phyloP scores from a whole-genome alignment of 2,113 vertebrate species.

The Periophthalmodon schlosseri region DNA sequence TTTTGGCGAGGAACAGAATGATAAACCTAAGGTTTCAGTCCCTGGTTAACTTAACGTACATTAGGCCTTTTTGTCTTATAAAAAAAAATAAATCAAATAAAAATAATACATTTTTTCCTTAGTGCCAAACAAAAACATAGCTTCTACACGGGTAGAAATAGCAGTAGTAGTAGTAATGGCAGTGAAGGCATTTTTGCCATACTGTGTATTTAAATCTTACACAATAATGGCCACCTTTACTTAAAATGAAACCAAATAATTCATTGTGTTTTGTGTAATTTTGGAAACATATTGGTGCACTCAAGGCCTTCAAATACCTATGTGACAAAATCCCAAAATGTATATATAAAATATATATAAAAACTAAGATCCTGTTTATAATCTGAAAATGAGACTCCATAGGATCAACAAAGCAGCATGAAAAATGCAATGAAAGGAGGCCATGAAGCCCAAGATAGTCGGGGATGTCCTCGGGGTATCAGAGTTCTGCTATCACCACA shows the following conservation, averaged over 20 bases:
- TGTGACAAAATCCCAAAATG: too few relatives aligned
- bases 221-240: not conserved
- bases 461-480: constrained; percentile 46
- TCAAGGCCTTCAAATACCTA: too few relatives aligned
- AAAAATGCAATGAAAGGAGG: constrained; percentile 38
- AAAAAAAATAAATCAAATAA: too few relatives aligned
- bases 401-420: constrained; percentile 53
- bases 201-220: not conserved
- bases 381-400: constrained; percentile 34
- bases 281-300: not conserved
- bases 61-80: constrained; percentile 1
- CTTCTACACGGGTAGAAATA: not conserved
- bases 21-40: constrained; percentile 31
- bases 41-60: constrained; percentile 25
- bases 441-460: constrained; percentile 20
- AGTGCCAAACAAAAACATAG: not conserved
- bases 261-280: not conserved
- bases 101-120: not conserved
- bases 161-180: not conserved
- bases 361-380: constrained; percentile 63
- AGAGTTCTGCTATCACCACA: constrained; percentile 38
- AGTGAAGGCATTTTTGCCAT: not conserved
- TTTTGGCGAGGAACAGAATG: constrained; percentile 30
- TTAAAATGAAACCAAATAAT: not conserved
- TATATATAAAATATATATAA: not conserved